Base-by-base conservation (phyloP, 2,888 invertebrate species). In the Drosophila demipolita region DNA sequence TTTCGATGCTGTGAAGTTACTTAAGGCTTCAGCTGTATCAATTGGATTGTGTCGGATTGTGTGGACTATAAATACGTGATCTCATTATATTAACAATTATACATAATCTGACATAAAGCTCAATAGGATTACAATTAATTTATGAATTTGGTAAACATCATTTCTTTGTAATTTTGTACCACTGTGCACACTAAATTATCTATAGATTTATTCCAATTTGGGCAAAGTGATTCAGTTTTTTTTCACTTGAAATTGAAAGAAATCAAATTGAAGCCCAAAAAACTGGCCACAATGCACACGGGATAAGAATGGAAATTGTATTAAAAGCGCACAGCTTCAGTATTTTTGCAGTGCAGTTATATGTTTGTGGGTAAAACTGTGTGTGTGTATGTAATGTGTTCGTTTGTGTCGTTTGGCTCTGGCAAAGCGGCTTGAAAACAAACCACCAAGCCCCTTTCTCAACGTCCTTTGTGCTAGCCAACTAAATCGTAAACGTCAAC, bases 401-500 rank as follows among this genome's bases (percentile, higher is more conserved):
- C 49, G 54, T 50, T 35, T 45, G 52, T 66, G 42, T 55, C 20
- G 54, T 60, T 26, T 53, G 64, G 29, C 29, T 64, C 26, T 35
- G 64, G 53, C 57, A 50, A 45, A 45, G 49, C 65, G 65, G 66
- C 54, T 66, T 66, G 48, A 73, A 76, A 70, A 62, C 48, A 69
- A 69, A 55, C 69, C 55, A 36, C 8, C 54, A 29, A 33, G 40
- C 36, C 49, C 42, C 55, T 17, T 36, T 4, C 57, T 9, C 57
- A 57, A 17, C 32, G 36, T 11, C 8, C 8, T 20, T 33, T n/a
- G 15, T 38, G 33, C 58, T 58, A 42, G 54, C 70, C 61, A 90
- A 80, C 90, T 73, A 83, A 90, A 89, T 83, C 84, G 78, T 90
- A 78, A 85, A 66, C 78, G 75, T 80, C 90, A 89, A 90, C 90